A percentile compares a stretch with the other conserved stretches of the same genome.
phyloP scores from a whole-genome alignment of 1,140 invertebrate genomes.

The Phthorimaea operculella region DNA sequence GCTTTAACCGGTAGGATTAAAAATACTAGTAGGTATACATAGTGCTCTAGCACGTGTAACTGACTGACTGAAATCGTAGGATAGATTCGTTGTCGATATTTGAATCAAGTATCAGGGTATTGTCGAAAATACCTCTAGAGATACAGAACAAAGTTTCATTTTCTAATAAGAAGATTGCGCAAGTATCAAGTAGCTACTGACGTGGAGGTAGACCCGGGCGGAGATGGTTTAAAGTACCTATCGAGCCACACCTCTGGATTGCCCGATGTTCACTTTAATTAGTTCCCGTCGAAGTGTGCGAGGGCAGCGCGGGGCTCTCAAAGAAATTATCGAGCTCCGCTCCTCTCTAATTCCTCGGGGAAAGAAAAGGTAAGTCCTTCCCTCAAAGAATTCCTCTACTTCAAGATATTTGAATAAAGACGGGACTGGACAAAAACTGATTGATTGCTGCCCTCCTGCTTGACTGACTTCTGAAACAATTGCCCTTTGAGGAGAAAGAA shows the following conservation, averaged over 20 bases:
- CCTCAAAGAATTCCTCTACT: background rate
- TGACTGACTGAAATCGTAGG: too few species aligned
- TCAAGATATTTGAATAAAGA: background rate
- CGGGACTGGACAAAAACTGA: background rate
- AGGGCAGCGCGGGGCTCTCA: conserved; percentile 27
- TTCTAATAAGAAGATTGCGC: too few species aligned
- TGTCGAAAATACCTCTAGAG: too few species aligned
- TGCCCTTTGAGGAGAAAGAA: background rate
- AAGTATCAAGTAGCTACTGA: background rate
- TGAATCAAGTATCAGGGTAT: too few species aligned
- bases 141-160: too few species aligned
- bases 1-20: too few species aligned
- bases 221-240: background rate
- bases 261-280: conserved; percentile 40
- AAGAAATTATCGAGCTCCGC: conserved; percentile 28
- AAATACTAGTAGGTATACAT: too few species aligned
- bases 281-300: conserved; percentile 33
- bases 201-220: background rate
- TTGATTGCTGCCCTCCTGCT: background rate
- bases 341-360: background rate
- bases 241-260: conserved; percentile 18
- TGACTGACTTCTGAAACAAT: background rate
- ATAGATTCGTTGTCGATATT: too few species aligned
- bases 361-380: background rate
- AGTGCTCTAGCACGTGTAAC: too few species aligned